Base-by-base conservation (phyloP, 2,797 vertebrate genomes). In the Lates japonicus region DNA sequence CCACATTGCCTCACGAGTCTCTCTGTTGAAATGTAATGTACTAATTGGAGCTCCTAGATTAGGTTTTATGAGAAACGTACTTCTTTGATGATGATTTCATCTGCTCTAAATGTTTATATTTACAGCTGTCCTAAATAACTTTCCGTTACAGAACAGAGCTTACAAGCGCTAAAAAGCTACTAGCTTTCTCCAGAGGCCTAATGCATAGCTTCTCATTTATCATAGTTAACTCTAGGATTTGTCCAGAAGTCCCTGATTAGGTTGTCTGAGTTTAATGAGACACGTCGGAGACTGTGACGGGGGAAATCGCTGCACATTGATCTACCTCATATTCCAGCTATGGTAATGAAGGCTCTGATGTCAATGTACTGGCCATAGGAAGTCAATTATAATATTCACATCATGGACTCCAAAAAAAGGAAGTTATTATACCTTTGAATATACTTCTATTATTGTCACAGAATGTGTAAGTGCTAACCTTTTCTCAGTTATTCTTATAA, bases 211-310 rank as follows among this genome's bases (percentile, higher is more conserved):
- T 71, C 82, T 80, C 87, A 82, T 93, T 89, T 81, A 84, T 94
- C 88, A 86, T 81, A 65, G 86, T 94, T 92, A 92, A 87, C 75
- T 80, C n/a, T 11, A 76, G 39, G 62, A 86, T 91, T 84, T 77
- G 76, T 84, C 81, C 76, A 79, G 49, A 82, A 87, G 70, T 89
- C 79, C 54, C 87, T 89, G 83, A 89, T 92, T 88, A 84, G 76
- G 68, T 81, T 85, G 85, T 91, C 82, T 85, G 80, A 65, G 78
- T 84, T 83, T 91, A 93, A 93, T 90, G 90, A 90, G 93, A 91
- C 87, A 72, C 70, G 78, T 79, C 70, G 13, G 76, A 85, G 81
- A 61, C 59, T 66, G 71, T 68, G 86, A 84, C 69, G 66, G 65
- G 48, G 48, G 54, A 84, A 88, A 89, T 92, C 74, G 29, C 70